A percentile compares a stretch with the other conserved stretches of the same genome.
Conservation (phyloP, 2,113 vertebrate species). For the Calyptommatus sinebrachiatus region DNA sequence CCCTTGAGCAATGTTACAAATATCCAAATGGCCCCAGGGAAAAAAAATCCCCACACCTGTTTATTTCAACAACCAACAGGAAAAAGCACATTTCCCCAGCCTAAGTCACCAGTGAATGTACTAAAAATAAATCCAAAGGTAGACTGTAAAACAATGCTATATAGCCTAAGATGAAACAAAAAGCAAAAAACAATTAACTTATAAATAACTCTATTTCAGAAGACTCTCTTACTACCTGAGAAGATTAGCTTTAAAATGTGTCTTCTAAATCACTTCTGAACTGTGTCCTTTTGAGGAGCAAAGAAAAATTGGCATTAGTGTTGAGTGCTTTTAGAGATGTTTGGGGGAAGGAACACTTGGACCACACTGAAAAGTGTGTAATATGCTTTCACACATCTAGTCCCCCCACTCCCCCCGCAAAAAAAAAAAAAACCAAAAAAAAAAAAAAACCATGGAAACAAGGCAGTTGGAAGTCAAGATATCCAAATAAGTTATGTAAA, state of each 20-base stretch:
- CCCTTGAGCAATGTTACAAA: no score
- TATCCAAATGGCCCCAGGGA: no score
- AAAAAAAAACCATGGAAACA: background rate
- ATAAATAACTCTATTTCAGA: constrained; percentile 19
- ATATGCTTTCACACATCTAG: constrained; percentile 6
- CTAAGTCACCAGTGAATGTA: constrained; percentile 8
- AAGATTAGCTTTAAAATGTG: constrained; percentile 10
- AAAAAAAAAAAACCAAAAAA: no score
- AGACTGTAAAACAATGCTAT: constrained; percentile 1
- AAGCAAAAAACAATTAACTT: constrained; percentile 27
- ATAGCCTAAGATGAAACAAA: constrained; percentile 12
- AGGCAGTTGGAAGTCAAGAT: background rate
- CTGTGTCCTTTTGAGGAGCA: background rate
- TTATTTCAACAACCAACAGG: background rate
- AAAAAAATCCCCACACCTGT: no score
- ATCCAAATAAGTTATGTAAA: background rate
- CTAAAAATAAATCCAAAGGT: constrained; percentile 25
- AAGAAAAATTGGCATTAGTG: background rate
- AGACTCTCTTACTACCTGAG: background rate
- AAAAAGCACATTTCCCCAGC: background rate
- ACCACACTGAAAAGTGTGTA: constrained; percentile 7
- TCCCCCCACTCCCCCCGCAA: no score
- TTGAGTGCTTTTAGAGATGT: background rate
- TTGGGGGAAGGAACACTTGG: constrained; percentile 12
- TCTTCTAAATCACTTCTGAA: background rate